Conservation (phyloP, 2,888 invertebrate genomes). For the Oscheius sp. region DNA sequence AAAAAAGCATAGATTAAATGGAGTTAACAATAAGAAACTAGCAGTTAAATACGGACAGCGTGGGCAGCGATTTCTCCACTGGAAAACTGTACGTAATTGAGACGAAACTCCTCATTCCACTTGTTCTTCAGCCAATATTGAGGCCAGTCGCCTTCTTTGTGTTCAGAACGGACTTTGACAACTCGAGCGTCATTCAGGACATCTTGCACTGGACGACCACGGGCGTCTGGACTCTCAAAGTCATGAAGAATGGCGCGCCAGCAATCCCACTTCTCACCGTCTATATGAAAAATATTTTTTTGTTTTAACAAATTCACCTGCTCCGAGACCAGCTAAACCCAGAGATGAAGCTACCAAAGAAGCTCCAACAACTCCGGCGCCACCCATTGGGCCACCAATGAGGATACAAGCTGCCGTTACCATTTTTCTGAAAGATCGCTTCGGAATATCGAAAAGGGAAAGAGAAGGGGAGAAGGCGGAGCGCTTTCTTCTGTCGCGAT, state of each 20-base stretch:
- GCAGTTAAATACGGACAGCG: neutral
- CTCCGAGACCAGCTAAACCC: too few species aligned
- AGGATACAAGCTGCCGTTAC: too few species aligned
- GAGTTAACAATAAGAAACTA: too few species aligned
- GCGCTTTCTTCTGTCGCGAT: too few species aligned
- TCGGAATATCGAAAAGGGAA: too few species aligned
- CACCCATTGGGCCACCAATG: too few species aligned
- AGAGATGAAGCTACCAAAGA: too few species aligned
- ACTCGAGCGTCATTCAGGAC: neutral
- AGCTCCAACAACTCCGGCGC: too few species aligned
- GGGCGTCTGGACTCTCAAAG: neutral
- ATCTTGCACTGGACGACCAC: slow-evolving; percentile 3
- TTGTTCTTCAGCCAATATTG: slow-evolving; percentile 12
- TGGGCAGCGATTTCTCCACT: slow-evolving; percentile 20
- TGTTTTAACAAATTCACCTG: too few species aligned
- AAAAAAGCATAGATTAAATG: too few species aligned
- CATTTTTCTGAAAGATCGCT: too few species aligned
- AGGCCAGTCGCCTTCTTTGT: slow-evolving; percentile 5
- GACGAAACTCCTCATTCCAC: slow-evolving; percentile 1
- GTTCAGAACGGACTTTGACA: neutral
- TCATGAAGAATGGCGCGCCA: slow-evolving; percentile 7
- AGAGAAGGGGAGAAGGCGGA: too few species aligned
- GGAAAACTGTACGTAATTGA: neutral
- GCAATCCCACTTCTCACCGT: neutral
- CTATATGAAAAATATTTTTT: neutral